Percentiles rank a stretch among this genome's conserved stretches.
Conservation (phyloP, 30 jellyfish, hydroid and myxozoan genomes). For the Mastigias papua region DNA sequence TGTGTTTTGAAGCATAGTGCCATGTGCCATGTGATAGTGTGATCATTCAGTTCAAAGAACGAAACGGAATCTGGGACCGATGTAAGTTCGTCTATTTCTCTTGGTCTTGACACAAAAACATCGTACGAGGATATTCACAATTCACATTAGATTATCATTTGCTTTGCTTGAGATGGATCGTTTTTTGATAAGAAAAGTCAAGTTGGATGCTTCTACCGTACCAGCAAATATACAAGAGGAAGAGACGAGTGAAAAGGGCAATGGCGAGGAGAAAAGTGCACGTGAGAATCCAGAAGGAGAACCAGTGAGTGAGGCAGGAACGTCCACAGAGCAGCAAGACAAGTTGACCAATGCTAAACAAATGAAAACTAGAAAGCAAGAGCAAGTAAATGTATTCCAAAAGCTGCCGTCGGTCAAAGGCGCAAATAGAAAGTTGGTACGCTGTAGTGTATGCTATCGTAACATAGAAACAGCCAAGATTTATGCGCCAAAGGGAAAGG, state of each 20-base stretch:
- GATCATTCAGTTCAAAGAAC: background rate
- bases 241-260: slow-evolving; percentile 17
- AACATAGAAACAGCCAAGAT: slow-evolving; percentile 20
- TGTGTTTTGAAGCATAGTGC: slow-evolving; percentile 16
- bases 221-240: slow-evolving; percentile 2
- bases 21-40: background rate
- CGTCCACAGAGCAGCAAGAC: background rate
- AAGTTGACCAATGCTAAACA: slow-evolving; percentile 19
- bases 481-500: slow-evolving; percentile 3
- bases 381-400: slow-evolving; percentile 20
- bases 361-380: slow-evolving; percentile 17
- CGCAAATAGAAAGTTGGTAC: slow-evolving; percentile 20
- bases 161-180: slow-evolving; percentile 6
- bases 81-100: background rate
- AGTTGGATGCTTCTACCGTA: slow-evolving; percentile 17
- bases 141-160: slow-evolving; percentile 13
- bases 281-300: slow-evolving; percentile 24
- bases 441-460: slow-evolving; percentile 18
- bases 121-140: slow-evolving; percentile 1
- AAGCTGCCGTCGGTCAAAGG: slow-evolving; percentile 37
- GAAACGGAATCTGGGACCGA: background rate
- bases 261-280: slow-evolving; percentile 21
- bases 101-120: background rate
- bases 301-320: slow-evolving; percentile 15
- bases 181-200: slow-evolving; percentile 2